These are phyloP conservation scores for Trichonephila clavipes DNA, from an alignment of 1,140 invertebrate genomes.

Conservation along the genomic window DNA sequence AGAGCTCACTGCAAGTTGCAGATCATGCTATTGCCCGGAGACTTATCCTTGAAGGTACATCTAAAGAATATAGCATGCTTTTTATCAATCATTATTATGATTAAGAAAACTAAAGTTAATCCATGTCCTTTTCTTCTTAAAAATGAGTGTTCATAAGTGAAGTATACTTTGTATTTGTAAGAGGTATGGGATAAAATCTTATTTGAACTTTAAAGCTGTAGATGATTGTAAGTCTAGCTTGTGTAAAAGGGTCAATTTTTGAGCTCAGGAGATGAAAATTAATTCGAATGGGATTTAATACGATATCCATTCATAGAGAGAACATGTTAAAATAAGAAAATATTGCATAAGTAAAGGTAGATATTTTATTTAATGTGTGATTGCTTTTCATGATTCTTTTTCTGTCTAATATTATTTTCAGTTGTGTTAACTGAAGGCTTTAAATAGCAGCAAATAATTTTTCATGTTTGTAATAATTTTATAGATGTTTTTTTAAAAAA, in stretches of 20 bases:
- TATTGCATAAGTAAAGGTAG: no score
- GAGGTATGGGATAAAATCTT: neutral
- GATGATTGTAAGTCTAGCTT: no score
- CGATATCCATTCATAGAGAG: no score
- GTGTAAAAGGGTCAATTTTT: neutral
- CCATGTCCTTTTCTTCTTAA: neutral
- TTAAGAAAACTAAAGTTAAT: neutral
- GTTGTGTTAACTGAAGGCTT: no score
- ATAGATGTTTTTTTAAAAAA: no score
- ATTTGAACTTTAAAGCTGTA: neutral
- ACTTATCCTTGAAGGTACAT: conserved; percentile 71
- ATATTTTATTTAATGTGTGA: no score
- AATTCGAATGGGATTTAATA: no score
- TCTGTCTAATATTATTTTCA: no score
- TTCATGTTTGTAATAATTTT: no score
- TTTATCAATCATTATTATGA: neutral
- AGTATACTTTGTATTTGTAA: neutral
- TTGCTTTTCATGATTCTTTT: no score
- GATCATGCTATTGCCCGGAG: conserved; percentile 66
- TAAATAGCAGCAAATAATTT: no score
- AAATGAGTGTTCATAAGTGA: conserved; percentile 10
- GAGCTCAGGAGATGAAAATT: neutral
- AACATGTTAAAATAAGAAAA: no score
- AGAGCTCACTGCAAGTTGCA: conserved; percentile 64
- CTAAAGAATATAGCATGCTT: conserved; percentile 51